phyloP scores from a whole-genome alignment of 2,113 vertebrate genomes.

The Nicator chloris region DNA sequence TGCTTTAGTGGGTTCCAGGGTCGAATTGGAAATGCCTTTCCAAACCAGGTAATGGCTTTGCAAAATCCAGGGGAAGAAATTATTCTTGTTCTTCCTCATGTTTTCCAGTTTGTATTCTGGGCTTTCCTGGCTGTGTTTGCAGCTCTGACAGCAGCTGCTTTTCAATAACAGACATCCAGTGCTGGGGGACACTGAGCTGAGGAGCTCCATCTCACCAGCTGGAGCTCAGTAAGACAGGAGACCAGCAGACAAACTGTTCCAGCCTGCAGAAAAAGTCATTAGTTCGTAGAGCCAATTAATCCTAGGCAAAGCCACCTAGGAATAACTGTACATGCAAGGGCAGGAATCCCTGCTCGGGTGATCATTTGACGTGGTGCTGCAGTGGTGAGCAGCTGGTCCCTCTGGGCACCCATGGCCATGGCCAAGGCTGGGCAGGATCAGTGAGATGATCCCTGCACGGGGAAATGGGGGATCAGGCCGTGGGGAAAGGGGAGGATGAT shows the following conservation, averaged over 20 bases:
- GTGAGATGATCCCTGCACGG: neutral
- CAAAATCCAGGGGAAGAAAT: slow-evolving; percentile 37
- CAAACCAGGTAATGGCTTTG: slow-evolving; percentile 44
- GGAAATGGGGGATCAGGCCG: neutral
- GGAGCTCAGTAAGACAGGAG: neutral
- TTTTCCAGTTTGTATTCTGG: neutral
- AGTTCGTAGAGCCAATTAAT: neutral
- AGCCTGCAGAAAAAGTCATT: neutral
- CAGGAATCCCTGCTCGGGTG: neutral
- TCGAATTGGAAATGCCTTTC: slow-evolving; percentile 59
- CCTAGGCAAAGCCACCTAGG: neutral
- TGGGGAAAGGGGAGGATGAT: neutral
- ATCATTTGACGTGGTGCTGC: rapidly evolving
- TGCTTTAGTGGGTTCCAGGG: slow-evolving; percentile 21
- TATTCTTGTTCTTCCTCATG: neutral
- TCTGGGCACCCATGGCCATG: rapidly evolving
- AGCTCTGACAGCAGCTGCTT: neutral
- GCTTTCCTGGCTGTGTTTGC: neutral
- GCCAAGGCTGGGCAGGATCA: neutral
- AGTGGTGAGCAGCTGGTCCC: neutral
- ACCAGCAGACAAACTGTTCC: neutral
- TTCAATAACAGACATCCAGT: neutral
- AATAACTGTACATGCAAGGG: neutral
- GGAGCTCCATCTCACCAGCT: neutral
- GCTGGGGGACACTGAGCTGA: neutral